Conservation (phyloP, 2,888 invertebrate genomes). For the Diabrotica balteata region DNA sequence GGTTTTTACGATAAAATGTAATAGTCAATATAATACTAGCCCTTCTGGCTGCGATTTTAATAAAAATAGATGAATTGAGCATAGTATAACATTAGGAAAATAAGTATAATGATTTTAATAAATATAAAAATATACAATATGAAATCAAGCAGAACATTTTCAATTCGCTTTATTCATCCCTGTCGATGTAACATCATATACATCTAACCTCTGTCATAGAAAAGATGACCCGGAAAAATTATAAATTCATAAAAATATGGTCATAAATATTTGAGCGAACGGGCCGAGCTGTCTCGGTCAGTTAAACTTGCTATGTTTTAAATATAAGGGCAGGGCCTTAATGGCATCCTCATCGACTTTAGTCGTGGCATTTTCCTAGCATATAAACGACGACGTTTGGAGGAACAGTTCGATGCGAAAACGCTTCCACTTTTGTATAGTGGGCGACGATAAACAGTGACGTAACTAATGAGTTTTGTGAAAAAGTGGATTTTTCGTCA, state of each 20-base stretch:
- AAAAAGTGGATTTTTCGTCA: neutral
- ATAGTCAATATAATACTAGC: no score
- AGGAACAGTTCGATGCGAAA: conserved; percentile 21
- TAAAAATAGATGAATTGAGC: no score
- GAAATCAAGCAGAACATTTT: no score
- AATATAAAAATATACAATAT: no score
- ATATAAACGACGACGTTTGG: conserved; percentile 26
- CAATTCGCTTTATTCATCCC: neutral
- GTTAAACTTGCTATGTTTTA: conserved; percentile 39
- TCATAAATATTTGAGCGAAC: conserved; percentile 40
- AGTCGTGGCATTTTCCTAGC: conserved; percentile 31
- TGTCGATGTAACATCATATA: neutral
- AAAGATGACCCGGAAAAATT: conserved; percentile 37
- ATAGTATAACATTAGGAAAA: no score
- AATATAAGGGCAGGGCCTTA: conserved; percentile 39
- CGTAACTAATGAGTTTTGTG: conserved; percentile 1
- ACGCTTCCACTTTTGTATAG: conserved; percentile 17
- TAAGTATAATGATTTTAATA: no score
- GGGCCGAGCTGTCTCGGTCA: conserved; percentile 41
- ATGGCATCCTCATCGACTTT: conserved; percentile 28
- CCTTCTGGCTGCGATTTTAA: no score
- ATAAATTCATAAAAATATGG: conserved; percentile 40
- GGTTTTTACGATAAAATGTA: no score
- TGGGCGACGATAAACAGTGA: conserved; percentile 3
- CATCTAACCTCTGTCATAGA: conserved; percentile 23